Conservation (phyloP, 2,888 invertebrate species). For the Lottia scabra region DNA sequence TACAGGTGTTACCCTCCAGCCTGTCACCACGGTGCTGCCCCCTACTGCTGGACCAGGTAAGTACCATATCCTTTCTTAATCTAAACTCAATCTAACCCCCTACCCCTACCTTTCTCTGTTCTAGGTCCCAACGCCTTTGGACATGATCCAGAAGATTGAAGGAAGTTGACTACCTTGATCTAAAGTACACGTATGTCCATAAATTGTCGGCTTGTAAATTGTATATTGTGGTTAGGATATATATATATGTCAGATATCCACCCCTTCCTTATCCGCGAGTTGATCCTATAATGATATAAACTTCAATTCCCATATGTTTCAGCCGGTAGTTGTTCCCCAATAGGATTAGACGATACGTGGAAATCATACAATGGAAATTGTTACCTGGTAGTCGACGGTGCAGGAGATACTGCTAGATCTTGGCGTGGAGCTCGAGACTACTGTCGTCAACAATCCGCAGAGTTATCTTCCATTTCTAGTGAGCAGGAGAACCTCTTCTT, state of each 20-base stretch:
- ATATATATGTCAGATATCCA: conserved; percentile 5
- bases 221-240: no score
- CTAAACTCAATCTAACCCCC: no score
- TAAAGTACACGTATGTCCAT: no score
- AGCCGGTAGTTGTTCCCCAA: conserved; percentile 7
- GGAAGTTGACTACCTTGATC: no score
- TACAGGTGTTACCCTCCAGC: neutral
- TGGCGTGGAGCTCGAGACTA: conserved; percentile 41
- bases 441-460: conserved; percentile 39
- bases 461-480: conserved; percentile 44
- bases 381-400: conserved; percentile 35
- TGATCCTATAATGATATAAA: neutral
- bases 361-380: conserved; percentile 29
- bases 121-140: no score
- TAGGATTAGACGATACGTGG: neutral
- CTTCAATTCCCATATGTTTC: neutral
- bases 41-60: conserved; percentile 28
- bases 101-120: no score
- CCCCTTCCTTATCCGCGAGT: no score
- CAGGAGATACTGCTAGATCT: conserved; percentile 36
- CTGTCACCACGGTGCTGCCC: conserved; percentile 11
- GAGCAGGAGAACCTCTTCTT: conserved; percentile 46
- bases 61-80: conserved; percentile 10
- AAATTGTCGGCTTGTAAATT: no score
- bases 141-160: no score